phyloP scores from a whole-genome alignment of 2,888 invertebrate genomes.

The Autographa gamma region DNA sequence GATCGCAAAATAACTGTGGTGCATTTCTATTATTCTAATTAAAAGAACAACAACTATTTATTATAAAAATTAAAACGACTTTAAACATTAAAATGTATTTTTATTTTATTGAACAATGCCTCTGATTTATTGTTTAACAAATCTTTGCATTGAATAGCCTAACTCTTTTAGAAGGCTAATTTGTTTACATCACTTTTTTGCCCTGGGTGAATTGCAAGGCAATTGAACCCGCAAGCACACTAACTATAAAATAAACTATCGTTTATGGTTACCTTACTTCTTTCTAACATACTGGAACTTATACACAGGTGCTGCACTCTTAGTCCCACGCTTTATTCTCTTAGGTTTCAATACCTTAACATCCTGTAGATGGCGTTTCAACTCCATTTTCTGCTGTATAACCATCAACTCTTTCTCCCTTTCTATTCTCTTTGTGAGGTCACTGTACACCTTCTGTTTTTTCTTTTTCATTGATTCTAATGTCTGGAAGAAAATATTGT shows the following conservation, averaged over 20 bases:
- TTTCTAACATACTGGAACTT: slow-evolving; percentile 95
- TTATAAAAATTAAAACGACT: slow-evolving; percentile 49
- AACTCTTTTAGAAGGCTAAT: too few species aligned
- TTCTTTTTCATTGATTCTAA: slow-evolving; percentile 88
- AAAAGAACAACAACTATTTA: slow-evolving; percentile 53
- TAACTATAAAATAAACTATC: too few species aligned
- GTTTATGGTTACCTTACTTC: slow-evolving; percentile 83
- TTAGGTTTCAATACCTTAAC: slow-evolving; percentile 91
- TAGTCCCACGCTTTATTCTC: slow-evolving; percentile 90
- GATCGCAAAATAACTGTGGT: slow-evolving; percentile 42
- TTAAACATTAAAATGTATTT: slow-evolving; percentile 12
- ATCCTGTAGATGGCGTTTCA: slow-evolving; percentile 91
- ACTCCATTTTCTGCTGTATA: slow-evolving; percentile 93
- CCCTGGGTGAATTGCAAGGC: too few species aligned
- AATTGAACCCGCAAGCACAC: too few species aligned
- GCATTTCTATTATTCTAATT: slow-evolving; percentile 49
- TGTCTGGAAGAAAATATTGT: slow-evolving; percentile 63
- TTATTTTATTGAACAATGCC: slow-evolving; percentile 11
- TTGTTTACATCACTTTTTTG: too few species aligned
- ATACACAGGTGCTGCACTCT: slow-evolving; percentile 92
- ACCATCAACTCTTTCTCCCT: slow-evolving; percentile 93
- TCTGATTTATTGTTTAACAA: not conserved
- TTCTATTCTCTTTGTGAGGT: slow-evolving; percentile 93
- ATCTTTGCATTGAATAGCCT: too few species aligned
- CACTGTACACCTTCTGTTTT: slow-evolving; percentile 91